These are phyloP conservation scores for Adela reaumurella DNA, from an alignment of 2,888 invertebrate genomes.

Conservation along the genomic window DNA sequence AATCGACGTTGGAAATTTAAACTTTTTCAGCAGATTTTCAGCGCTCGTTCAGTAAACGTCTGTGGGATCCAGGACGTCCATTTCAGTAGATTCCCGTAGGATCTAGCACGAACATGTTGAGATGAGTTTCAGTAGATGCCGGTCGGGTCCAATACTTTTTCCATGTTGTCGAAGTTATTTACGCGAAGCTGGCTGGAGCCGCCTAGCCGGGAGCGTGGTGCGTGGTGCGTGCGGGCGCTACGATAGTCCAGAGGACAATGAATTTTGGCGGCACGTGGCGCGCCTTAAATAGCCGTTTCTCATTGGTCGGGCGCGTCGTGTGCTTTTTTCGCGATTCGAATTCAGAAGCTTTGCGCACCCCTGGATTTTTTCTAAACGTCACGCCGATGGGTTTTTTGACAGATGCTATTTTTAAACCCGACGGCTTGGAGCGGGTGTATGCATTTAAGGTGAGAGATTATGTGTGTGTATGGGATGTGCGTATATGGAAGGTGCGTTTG, in stretches of 20 bases:
- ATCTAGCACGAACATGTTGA: background rate
- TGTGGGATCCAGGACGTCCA: slow-evolving; percentile 9
- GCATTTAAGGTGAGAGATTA: too few species aligned
- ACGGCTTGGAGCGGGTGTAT: too few species aligned
- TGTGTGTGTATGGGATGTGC: too few species aligned
- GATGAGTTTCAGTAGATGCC: slow-evolving; percentile 29
- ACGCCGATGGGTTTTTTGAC: too few species aligned
- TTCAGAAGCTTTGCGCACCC: slow-evolving; percentile 34
- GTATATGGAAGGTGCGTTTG: too few species aligned
- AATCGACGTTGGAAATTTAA: too few species aligned
- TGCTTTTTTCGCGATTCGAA: slow-evolving; percentile 48
- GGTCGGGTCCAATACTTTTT: slow-evolving; percentile 47
- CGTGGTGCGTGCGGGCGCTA: slow-evolving; percentile 29
- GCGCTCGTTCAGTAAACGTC: slow-evolving; percentile 10
- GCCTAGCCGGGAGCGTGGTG: slow-evolving; percentile 8
- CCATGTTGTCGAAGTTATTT: slow-evolving; percentile 49
- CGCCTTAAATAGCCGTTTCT: slow-evolving; percentile 37
- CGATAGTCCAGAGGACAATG: slow-evolving; percentile 31
- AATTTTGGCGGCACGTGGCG: slow-evolving; percentile 39
- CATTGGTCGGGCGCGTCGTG: slow-evolving; percentile 29
- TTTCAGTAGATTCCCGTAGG: slow-evolving; percentile 1
- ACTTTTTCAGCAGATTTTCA: too few species aligned
- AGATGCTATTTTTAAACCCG: too few species aligned
- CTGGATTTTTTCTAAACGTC: too few species aligned
- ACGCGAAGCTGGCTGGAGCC: slow-evolving; percentile 37